phyloP scores from a whole-genome alignment of 2,888 invertebrate genomes.

The Minunthozetes semirufus region DNA sequence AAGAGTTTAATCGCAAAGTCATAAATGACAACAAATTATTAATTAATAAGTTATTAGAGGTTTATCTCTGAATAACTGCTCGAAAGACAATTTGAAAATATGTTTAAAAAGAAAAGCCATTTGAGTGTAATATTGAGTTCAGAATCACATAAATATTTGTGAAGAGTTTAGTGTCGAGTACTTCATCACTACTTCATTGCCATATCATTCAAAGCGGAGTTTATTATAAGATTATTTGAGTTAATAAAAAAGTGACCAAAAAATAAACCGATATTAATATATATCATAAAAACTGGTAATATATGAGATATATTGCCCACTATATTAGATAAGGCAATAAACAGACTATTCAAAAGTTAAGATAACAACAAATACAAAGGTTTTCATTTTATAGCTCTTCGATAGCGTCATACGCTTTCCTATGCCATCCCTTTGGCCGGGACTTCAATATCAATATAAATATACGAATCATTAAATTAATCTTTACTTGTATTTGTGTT shows the following conservation, averaged over 20 bases:
- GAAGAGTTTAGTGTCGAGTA: constrained; percentile 18
- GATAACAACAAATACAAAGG: constrained; percentile 28
- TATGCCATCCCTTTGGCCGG: neutral
- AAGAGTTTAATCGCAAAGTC: too few relatives aligned
- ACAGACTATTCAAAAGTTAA: neutral
- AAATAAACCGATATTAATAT: neutral
- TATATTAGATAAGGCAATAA: constrained; percentile 6
- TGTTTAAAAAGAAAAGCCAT: too few relatives aligned
- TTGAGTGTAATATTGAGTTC: too few relatives aligned
- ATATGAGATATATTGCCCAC: constrained; percentile 12
- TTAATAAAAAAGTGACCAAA: constrained; percentile 25
- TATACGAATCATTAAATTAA: too few relatives aligned
- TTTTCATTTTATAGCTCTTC: constrained; percentile 13
- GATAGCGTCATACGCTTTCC: constrained; percentile 27
- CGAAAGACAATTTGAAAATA: too few relatives aligned
- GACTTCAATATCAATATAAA: too few relatives aligned
- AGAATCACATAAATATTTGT: constrained; percentile 22
- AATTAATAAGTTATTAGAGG: too few relatives aligned
- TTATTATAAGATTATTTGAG: constrained; percentile 3
- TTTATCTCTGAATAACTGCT: too few relatives aligned
- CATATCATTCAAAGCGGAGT: neutral
- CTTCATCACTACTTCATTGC: neutral
- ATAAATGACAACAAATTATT: too few relatives aligned
- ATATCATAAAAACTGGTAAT: neutral
- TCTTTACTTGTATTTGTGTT: too few relatives aligned